phyloP scores from a whole-genome alignment of 2,113 vertebrate species.

The Scytalopus superciliaris region DNA sequence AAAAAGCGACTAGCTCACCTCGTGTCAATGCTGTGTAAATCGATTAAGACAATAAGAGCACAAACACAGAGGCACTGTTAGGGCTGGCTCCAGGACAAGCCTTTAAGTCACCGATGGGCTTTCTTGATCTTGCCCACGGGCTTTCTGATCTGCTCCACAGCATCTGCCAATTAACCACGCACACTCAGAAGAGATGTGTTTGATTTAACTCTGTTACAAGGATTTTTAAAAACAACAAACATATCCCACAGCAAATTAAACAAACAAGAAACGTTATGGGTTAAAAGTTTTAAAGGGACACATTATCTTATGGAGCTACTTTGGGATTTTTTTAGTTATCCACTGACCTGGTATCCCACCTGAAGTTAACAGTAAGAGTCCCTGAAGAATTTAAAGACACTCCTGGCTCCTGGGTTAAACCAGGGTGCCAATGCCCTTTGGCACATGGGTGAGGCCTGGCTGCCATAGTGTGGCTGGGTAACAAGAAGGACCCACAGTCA shows the following conservation, averaged over 20 bases:
- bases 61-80: neutral
- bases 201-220: neutral
- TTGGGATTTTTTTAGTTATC: neutral
- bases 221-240: neutral
- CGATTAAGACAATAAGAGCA: slow-evolving; percentile 49
- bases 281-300: neutral
- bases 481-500: neutral
- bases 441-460: neutral
- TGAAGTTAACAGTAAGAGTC: neutral
- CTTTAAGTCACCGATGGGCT: slow-evolving; percentile 47
- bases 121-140: neutral
- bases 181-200: neutral
- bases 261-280: neutral
- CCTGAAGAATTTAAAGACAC: neutral
- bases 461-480: neutral
- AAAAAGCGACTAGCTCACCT: slow-evolving; percentile 68
- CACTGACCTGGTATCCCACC: neutral
- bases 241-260: neutral
- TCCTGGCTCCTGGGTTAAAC: neutral
- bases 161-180: neutral
- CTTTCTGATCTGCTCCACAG: neutral
- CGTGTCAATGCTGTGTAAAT: slow-evolving; percentile 68
- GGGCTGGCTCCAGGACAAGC: slow-evolving; percentile 24
- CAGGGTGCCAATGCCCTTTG: neutral
- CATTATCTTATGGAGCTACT: neutral